Base-by-base conservation (phyloP, 64 coral and sea anemone species). In the Stichodactyla mertensii region DNA sequence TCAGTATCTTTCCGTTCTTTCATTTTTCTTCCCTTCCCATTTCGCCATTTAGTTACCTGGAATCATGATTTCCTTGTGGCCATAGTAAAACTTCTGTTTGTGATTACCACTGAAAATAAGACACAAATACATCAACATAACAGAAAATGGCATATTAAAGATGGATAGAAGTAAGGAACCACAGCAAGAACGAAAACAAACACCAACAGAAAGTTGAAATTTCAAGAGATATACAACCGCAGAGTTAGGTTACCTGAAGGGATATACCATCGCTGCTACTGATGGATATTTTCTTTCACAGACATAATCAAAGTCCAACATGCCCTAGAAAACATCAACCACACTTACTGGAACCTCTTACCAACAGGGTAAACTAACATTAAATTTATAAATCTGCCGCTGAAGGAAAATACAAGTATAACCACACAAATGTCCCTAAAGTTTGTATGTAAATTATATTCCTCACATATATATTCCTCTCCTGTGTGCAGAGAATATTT, bases 221-320 rank as follows among this genome's bases (percentile, higher is more conserved):
- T 57, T 57, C 56, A 7, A 14, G 56, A 57, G 56, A 0, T 7
- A 57, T 57, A 4, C 13, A 57, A 57, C 13, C 3, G 0, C 4
- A 57, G 31, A 7, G 13, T 57, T 57, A 24, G 57, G n/a, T 88
- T 28, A 99, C 97, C 97, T 99, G 77, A 99, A 99, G 51, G 97
- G 97, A 78, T 99, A 99, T 14, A 99, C 97, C 90, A 99, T 95
- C 5, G 97, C 97, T 19, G 97, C 90, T 4, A 99, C 97, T 69
- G 97, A 99, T 0, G 97, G 97, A 71, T 59, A 87, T 55, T 89
- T 92, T 55, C 97, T 89, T 84, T 99, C 97, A 79, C 97, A 99
- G 10, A 99, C 97, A 85, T 95, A 99, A 88, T 99, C 97, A 91
- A 99, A 99, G 83, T 99, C 97, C 27, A 99, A 64, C 97, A 99